These are phyloP conservation scores for Azorinus chamasolen DNA, from an alignment of 2,888 invertebrate species.

Conservation along the genomic window DNA sequence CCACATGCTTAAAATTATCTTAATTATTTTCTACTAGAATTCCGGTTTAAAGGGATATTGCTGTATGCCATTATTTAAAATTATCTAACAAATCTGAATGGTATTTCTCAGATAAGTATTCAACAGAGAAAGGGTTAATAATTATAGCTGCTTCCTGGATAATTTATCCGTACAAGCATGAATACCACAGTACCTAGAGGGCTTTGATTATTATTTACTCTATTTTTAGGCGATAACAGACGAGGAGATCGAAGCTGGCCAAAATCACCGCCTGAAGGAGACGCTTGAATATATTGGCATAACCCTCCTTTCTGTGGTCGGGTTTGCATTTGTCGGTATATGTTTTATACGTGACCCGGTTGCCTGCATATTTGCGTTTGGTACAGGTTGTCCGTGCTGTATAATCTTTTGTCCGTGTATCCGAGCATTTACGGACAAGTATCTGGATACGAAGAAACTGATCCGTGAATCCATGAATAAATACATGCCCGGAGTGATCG, in stretches of 20 bases:
- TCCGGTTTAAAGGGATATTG: too few species aligned
- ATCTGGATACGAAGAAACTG: conserved; percentile 51
- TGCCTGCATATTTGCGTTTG: conserved; percentile 71
- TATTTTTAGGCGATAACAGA: conserved; percentile 68
- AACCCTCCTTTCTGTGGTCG: conserved; percentile 61
- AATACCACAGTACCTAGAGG: too few species aligned
- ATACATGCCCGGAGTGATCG: conserved; percentile 74
- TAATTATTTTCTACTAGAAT: too few species aligned
- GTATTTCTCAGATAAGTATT: too few species aligned
- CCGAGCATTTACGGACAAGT: conserved; percentile 55
- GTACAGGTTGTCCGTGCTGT: conserved; percentile 74
- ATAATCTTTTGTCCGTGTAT: conserved; percentile 69
- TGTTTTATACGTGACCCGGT: conserved; percentile 74
- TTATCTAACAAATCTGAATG: too few species aligned
- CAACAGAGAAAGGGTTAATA: too few species aligned
- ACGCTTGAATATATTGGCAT: conserved; percentile 59
- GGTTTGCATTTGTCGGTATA: conserved; percentile 59
- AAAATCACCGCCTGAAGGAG: conserved; percentile 44
- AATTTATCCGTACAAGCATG: too few species aligned
- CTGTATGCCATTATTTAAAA: too few species aligned
- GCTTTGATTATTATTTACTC: not conserved
- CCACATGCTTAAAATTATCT: too few species aligned
- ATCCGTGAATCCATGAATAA: conserved; percentile 67
- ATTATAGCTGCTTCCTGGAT: too few species aligned
- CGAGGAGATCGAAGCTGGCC: conserved; percentile 55